Percentiles rank a stretch among this genome's conserved stretches.
phyloP scores from a whole-genome alignment of 2,113 vertebrate genomes.

The Lophura nycthemera region DNA sequence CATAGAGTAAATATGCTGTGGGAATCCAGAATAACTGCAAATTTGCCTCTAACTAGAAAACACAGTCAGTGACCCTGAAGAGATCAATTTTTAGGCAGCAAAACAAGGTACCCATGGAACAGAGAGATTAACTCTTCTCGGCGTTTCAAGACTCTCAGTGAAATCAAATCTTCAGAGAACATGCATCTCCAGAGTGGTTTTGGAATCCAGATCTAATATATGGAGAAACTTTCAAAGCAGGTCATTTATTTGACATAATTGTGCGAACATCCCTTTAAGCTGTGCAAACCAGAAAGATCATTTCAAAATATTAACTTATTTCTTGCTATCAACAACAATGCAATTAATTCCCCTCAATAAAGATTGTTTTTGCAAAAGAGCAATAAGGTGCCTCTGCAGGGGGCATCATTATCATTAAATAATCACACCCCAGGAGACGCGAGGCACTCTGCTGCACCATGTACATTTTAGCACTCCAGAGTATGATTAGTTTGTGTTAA shows the following conservation, averaged over 20 bases:
- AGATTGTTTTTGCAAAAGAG: slow-evolving; percentile 77
- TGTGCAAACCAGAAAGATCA: slow-evolving; percentile 56
- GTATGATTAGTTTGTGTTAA: slow-evolving; percentile 69
- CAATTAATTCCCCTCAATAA: slow-evolving; percentile 79
- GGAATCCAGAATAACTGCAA: slow-evolving; percentile 47
- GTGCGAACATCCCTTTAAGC: slow-evolving; percentile 57
- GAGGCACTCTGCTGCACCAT: slow-evolving; percentile 61
- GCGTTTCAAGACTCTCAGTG: slow-evolving; percentile 9
- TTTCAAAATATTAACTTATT: slow-evolving; percentile 77
- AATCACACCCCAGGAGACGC: slow-evolving; percentile 77
- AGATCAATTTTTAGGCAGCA: slow-evolving; percentile 59
- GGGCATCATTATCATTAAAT: slow-evolving; percentile 75
- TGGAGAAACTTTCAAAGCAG: slow-evolving; percentile 61
- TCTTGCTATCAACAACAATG: slow-evolving; percentile 77
- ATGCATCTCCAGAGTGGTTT: neutral
- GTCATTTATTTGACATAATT: slow-evolving; percentile 72
- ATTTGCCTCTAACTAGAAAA: slow-evolving; percentile 37
- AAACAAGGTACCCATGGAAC: slow-evolving; percentile 30
- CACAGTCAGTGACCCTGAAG: slow-evolving; percentile 59
- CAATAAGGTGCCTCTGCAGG: slow-evolving; percentile 79
- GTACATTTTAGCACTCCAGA: slow-evolving; percentile 70
- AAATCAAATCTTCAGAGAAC: slow-evolving; percentile 44
- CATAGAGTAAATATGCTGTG: slow-evolving; percentile 61
- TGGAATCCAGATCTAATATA: slow-evolving; percentile 46
- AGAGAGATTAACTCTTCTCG: slow-evolving; percentile 61